These are phyloP conservation scores for Galemys pyrenaicus DNA, from an alignment of 2,113 vertebrate species.

Conservation along the genomic window DNA sequence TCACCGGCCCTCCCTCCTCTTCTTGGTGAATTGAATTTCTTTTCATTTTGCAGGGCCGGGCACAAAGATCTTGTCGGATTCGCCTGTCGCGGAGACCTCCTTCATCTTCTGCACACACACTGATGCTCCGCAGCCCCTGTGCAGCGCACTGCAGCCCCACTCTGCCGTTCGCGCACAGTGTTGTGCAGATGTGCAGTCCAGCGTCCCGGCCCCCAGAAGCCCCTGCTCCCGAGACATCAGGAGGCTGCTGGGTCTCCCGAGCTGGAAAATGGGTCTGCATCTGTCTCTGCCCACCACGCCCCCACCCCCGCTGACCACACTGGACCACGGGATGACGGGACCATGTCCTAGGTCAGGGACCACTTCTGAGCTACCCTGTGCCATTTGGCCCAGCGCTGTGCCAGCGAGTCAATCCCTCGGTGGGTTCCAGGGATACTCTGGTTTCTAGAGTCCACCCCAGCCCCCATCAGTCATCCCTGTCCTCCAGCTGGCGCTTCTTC, in stretches of 20 bases:
- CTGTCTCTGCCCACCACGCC: too few relatives aligned
- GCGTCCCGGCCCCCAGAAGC: background rate
- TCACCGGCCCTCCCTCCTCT: background rate
- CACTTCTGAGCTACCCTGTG: background rate
- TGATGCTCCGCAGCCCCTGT: rapidly evolving
- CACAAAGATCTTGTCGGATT: background rate
- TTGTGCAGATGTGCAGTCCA: background rate
- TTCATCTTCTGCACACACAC: rapidly evolving
- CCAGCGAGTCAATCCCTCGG: too few relatives aligned
- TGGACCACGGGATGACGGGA: too few relatives aligned
- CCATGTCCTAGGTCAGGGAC: background rate
- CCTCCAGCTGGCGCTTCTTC: background rate
- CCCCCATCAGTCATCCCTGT: too few relatives aligned
- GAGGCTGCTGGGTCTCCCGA: background rate
- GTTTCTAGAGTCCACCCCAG: background rate
- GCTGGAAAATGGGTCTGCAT: background rate
- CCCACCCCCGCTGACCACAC: rapidly evolving
- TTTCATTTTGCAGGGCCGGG: background rate
- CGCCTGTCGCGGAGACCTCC: background rate
- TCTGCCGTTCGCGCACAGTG: rapidly evolving
- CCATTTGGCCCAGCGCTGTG: background rate
- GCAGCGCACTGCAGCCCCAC: background rate
- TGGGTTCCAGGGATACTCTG: background rate
- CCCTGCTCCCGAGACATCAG: background rate
- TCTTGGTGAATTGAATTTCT: background rate